Evolutionary conservation across 1,140 invertebrate species (phyloP).

Genomic region (Scaptodrosophila lebanonensis): DNA sequence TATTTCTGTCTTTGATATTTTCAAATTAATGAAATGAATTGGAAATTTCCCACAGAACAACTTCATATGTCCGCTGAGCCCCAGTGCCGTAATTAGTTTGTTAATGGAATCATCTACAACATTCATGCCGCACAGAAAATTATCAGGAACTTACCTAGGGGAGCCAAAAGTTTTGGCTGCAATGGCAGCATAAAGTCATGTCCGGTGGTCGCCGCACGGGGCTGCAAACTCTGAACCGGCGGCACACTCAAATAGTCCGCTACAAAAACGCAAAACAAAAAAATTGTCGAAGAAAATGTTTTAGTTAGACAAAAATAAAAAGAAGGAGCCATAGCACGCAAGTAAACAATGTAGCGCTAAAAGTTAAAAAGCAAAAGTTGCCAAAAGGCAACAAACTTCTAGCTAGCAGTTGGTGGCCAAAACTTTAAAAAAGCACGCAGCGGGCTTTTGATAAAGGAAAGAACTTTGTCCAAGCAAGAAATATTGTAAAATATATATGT

Average conservation of each 20-base stretch:
- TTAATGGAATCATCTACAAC: not conserved
- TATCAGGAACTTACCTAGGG: conserved; percentile 73
- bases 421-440: conserved; percentile 48
- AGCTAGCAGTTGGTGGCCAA: conserved; percentile 33
- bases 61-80: no score
- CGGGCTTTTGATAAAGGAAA: conserved; percentile 10
- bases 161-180: conserved; percentile 80
- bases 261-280: conserved; percentile 45
- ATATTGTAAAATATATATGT: no score
- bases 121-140: conserved; percentile 6
- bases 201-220: conserved; percentile 82
- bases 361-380: conserved; percentile 45
- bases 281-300: conserved; percentile 20
- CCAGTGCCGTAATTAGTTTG: no score
- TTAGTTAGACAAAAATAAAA: no score
- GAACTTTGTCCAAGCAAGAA: no score
- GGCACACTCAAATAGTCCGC: conserved; percentile 76
- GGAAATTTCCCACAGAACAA: no score
- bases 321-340: no score
- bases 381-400: conserved; percentile 23
- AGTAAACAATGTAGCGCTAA: conserved; percentile 47
- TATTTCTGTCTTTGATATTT: no score
- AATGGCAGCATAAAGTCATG: conserved; percentile 82
- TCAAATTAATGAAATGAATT: no score
- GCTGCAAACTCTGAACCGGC: conserved; percentile 79